These are phyloP conservation scores for Calephelis perditalis DNA, from an alignment of 2,888 invertebrate species.

Conservation along the genomic window DNA sequence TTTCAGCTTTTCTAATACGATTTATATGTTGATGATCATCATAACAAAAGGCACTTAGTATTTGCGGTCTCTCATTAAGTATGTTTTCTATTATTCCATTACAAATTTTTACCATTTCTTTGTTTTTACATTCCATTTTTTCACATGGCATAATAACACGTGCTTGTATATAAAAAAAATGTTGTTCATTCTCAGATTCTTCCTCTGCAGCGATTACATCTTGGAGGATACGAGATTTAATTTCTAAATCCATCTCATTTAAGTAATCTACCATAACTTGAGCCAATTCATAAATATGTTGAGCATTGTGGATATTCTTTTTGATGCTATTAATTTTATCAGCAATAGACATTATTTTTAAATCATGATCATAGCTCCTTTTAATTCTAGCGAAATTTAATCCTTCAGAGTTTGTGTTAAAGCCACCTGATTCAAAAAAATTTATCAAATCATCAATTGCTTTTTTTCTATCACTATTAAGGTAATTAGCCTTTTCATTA, in stretches of 20 bases:
- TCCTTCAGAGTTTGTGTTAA: slow-evolving; percentile 34
- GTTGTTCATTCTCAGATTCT: slow-evolving; percentile 47
- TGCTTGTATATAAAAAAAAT: slow-evolving; percentile 52
- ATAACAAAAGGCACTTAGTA: slow-evolving; percentile 71
- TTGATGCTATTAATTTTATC: slow-evolving; percentile 49
- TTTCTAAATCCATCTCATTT: slow-evolving; percentile 50
- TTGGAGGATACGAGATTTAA: slow-evolving; percentile 45
- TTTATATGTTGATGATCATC: slow-evolving; percentile 41
- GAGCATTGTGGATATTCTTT: slow-evolving; percentile 46
- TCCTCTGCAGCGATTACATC: slow-evolving; percentile 53
- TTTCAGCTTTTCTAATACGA: slow-evolving; percentile 32
- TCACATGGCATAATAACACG: slow-evolving; percentile 49
- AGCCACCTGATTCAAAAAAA: slow-evolving; percentile 57
- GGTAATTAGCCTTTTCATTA: slow-evolving; percentile 27
- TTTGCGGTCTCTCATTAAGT: slow-evolving; percentile 54
- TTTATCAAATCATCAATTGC: slow-evolving; percentile 62
- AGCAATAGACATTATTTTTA: slow-evolving; percentile 43
- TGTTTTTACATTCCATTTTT: slow-evolving; percentile 45
- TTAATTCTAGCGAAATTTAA: slow-evolving; percentile 36
- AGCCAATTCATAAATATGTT: slow-evolving; percentile 46
- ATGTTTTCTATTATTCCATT: slow-evolving; percentile 68
- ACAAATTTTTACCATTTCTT: slow-evolving; percentile 66
- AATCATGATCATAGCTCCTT: slow-evolving; percentile 51
- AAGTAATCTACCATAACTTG: slow-evolving; percentile 51
- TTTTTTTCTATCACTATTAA: slow-evolving; percentile 57